Evolutionary conservation across 2,888 invertebrate species (phyloP), one percentile per base, ranked within the genome.

Genomic region (Polyommatus iphigenia): DNA sequence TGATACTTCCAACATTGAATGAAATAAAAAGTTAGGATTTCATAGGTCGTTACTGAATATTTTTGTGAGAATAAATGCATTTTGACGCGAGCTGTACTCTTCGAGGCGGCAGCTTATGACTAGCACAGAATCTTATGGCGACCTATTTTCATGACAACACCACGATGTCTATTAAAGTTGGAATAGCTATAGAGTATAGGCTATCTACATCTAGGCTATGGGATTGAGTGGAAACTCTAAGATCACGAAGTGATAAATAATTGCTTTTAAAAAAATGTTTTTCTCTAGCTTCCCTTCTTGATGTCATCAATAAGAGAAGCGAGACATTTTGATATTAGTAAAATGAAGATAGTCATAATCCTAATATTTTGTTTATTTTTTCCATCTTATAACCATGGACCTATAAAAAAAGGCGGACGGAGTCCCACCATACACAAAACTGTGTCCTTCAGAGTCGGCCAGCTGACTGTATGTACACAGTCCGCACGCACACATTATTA

Each of bases 31-130:
- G 67, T 67, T 32, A 15, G 15, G 18, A 29, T 29, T 67, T 67
- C 67, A 10, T 67, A 67, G 41, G 46, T 73, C 46, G 46, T 41
- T 41, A 5, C 24, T 50, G n/a, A 41, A 41, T 20, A 73, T 18
- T 50, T 20, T 20, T 46, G 50, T 10, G 50, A 18, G 1, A 29
- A 75, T 75, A 50, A 75, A 75, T 50, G 20, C 73, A 50, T 54
- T 75, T 54, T 15, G 54, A 18, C 50, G 18, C 75, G 75, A 75
- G 54, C 29, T 75, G 54, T 75, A 72, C 75, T 75, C 50, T 54
- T 41, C 36, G n/a, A 50, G 50, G 50, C 50, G 24, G 29, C 15
- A 54, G 50, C 50, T 54, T 54, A 50, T 54, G 50, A 75, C 54
- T 20, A 18, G 13, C 13, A 50, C 18, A 54, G 50, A 75, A 73